Conservation (phyloP, 2,888 invertebrate genomes). For the Carcina quercana region DNA sequence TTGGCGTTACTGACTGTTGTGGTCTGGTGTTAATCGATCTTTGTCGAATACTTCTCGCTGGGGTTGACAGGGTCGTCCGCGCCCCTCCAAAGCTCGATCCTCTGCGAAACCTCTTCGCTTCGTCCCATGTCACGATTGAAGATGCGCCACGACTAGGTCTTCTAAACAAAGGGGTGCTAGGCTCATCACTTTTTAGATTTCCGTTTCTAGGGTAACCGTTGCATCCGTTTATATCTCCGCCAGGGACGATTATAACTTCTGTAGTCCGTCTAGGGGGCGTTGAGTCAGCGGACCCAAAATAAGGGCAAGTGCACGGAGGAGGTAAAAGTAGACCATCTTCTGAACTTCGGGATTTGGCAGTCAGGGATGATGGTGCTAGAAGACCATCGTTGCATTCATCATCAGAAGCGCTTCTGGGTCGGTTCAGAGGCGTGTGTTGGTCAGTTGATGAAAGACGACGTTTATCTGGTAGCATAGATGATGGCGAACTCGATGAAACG, state of each 20-base stretch:
- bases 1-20: constrained; percentile 44
- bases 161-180: constrained; percentile 63
- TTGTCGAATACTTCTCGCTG: constrained; percentile 51
- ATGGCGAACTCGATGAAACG: constrained; percentile 63
- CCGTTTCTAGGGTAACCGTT: constrained; percentile 54
- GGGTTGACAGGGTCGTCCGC: constrained; percentile 75
- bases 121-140: constrained; percentile 86
- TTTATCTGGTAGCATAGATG: constrained; percentile 60
- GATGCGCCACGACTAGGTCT: constrained; percentile 77
- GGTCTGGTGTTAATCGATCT: constrained; percentile 44
- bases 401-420: constrained; percentile 61
- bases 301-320: constrained; percentile 87
- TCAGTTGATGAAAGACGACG: constrained; percentile 55
- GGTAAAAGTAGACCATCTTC: constrained; percentile 76
- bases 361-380: constrained; percentile 47
- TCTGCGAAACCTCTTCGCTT: constrained; percentile 75
- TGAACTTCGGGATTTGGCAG: constrained; percentile 59
- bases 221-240: constrained; percentile 64
- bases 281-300: constrained; percentile 83
- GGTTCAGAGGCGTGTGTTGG: constrained; percentile 42
- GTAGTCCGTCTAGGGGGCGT: constrained; percentile 66
- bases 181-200: constrained; percentile 48
- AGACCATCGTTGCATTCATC: constrained; percentile 58
- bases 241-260: constrained; percentile 69
- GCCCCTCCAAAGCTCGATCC: constrained; percentile 83